Base-by-base conservation (phyloP, 2,888 invertebrate species). In the Frankliniella fusca region DNA sequence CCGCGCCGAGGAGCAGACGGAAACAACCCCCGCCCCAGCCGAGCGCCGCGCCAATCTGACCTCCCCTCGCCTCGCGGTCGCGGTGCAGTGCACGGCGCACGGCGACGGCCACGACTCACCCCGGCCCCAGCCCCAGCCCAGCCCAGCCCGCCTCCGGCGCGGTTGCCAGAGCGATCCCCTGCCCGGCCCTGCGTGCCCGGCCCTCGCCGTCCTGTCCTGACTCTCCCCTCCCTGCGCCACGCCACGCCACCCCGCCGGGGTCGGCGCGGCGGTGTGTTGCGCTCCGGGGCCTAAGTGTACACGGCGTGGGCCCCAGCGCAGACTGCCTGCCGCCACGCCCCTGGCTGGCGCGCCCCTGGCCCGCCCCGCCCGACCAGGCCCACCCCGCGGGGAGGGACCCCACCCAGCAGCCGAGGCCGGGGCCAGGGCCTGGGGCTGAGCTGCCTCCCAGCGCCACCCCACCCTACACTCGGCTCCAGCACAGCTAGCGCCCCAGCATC, bases 331-430 rank as follows among this genome's bases (percentile, higher is more conserved):
- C 87, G 86, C 88, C 87, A 86, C 38, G 38, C 38, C 38, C 38
- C n/a, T n/a, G 87, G 87, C 87, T 86, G 86, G 85, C 83, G 85
- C 84, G 85, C 85, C 85, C 65, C 70, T 23, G 11, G 70, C 70
- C 23, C 70, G n/a, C 11, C 70, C 70, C 70, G 79, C 82, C 81
- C 49, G 70, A 38, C 50, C 65, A 82, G 48, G 82, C 38, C 82
- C 82, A 81, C 70, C 70, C 10, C 23, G 70, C 70, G 54, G 54
- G 54, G 38, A 38, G 38, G 38, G 38, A 5, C 15, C 54, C 54
- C 54, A 5, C 54, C 54, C 54, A 54, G 54, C 54, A 54, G 15
- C 54, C 54, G 54, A 0, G 15, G 10, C 18, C 18, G 15, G 18
- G 15, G 54, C 54, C 18, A 18, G 54, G 12, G 54, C 54, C 54